Evolutionary conservation across 2,888 invertebrate species (phyloP), one percentile per base, ranked within the genome.

Genomic region (Caprella mutica): DNA sequence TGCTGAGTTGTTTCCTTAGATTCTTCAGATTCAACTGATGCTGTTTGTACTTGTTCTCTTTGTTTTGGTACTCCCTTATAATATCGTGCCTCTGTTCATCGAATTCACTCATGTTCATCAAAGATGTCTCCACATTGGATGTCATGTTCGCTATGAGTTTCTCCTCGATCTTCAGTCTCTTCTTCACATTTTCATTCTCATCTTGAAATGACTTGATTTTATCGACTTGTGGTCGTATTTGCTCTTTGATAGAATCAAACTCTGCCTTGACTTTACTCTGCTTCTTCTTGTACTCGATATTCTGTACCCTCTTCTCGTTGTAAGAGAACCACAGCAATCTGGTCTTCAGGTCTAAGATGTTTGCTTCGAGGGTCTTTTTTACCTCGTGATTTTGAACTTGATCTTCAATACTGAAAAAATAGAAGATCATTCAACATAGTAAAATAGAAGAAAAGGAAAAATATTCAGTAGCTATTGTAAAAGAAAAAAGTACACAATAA

Each of bases 341-440:
- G 9, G 26, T 56, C 26, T 56, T 26, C 17, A 62, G 42, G 9
- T 56, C 29, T 17, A 44, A 5, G 19, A 63, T 57, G 8, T 38
- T 19, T 6, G 26, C 23, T 12, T 63, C 59, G 33, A 63, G 38
- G 9, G 51, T 46, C 1, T 54, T 43, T 24, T 55, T 56, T 14
- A 38, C 35, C 12, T 59, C 40, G 23, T 54, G 44, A 38, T 59
- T 63, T 2, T 54, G 33, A 9, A 63, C 57, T 14, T 50, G 44
- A 26, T 48, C 59, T 29, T 63, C 56, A 29, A 63, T 38, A 27
- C 63, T 63, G 55, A 4, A 40, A 19, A 9, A 27, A 26, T 27
- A 50, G 23, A 38, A 51, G n/a, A n/a, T n/a, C n/a, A n/a, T 8
- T 21, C 17, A 53, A 26, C n/a, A 38, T 38, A 38, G 19, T 38